Conservation (phyloP, 1,140 invertebrate genomes). For the Maconellicoccus hirsutus region DNA sequence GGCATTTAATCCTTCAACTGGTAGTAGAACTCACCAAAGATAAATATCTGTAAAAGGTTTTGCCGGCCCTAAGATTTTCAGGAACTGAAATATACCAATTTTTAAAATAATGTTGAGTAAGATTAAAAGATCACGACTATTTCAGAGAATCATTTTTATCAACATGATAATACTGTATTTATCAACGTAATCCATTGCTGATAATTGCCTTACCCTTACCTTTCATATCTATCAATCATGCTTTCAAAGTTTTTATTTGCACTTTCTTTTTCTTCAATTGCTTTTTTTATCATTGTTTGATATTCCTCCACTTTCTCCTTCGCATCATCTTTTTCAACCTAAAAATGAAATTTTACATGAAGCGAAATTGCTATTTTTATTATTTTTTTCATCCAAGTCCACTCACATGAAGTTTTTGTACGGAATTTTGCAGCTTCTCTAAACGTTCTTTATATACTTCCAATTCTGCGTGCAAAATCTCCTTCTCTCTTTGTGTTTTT, state of each 20-base stretch:
- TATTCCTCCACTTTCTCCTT: constrained; percentile 83
- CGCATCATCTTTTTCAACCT: constrained; percentile 76
- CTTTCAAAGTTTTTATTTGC: constrained; percentile 83
- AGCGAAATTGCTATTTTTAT: constrained; percentile 15
- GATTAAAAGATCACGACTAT: too few species aligned
- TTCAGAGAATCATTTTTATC: too few species aligned
- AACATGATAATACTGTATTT: too few species aligned
- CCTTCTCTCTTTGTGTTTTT: constrained; percentile 72
- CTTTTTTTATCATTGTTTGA: constrained; percentile 62
- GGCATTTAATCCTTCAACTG: too few species aligned
- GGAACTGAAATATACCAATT: too few species aligned
- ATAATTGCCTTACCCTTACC: too few species aligned
- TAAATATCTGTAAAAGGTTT: too few species aligned
- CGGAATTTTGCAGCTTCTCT: constrained; percentile 70
- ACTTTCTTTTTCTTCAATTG: constrained; percentile 74
- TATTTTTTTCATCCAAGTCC: not conserved
- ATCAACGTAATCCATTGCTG: too few species aligned
- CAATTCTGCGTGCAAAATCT: constrained; percentile 68
- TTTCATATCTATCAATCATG: constrained; percentile 84
- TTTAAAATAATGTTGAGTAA: too few species aligned
- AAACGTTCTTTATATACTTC: constrained; percentile 75
- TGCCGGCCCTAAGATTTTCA: too few species aligned
- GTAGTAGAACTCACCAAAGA: too few species aligned
- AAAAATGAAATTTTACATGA: constrained; percentile 29
- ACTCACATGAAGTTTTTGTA: constrained; percentile 66